Percentiles rank a stretch among this genome's conserved stretches.
phyloP scores from a whole-genome alignment of 2,113 vertebrate species.

The Dromaius novaehollandiae region DNA sequence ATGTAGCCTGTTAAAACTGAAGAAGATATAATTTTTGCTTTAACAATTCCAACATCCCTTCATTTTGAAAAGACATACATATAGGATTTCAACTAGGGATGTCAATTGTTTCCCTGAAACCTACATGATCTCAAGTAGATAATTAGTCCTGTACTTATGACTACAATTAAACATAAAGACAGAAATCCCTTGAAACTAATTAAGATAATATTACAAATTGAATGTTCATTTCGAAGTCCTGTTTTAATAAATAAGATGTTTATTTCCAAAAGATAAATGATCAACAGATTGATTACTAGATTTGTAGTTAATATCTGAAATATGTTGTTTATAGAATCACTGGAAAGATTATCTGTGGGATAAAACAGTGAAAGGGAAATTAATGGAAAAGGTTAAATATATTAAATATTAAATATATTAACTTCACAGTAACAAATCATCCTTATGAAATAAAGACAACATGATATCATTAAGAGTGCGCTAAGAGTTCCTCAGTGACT shows the following conservation, averaged over 20 bases:
- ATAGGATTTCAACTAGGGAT: not conserved
- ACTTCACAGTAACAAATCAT: not conserved
- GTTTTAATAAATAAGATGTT: not conserved
- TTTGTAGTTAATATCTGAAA: not conserved
- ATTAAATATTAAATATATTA: not conserved
- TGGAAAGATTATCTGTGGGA: not conserved
- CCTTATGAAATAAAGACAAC: not conserved
- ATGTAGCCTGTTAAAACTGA: not conserved
- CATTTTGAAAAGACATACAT: not conserved
- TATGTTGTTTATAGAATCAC: not conserved
- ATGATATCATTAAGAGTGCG: not conserved
- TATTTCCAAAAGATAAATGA: not conserved
- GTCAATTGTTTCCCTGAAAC: not conserved
- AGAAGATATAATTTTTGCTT: not conserved
- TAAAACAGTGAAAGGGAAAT: not conserved
- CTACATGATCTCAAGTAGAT: not conserved
- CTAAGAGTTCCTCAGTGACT: not conserved
- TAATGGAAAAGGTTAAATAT: not conserved
- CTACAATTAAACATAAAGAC: not conserved
- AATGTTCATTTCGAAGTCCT: not conserved
- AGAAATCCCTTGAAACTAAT: not conserved
- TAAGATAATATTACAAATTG: not conserved
- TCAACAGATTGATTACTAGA: not conserved
- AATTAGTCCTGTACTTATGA: not conserved
- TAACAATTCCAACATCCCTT: not conserved